Evolutionary conservation across 2,797 vertebrate species (phyloP).

Genomic region (Periophthalmus magnuspinnatus): DNA sequence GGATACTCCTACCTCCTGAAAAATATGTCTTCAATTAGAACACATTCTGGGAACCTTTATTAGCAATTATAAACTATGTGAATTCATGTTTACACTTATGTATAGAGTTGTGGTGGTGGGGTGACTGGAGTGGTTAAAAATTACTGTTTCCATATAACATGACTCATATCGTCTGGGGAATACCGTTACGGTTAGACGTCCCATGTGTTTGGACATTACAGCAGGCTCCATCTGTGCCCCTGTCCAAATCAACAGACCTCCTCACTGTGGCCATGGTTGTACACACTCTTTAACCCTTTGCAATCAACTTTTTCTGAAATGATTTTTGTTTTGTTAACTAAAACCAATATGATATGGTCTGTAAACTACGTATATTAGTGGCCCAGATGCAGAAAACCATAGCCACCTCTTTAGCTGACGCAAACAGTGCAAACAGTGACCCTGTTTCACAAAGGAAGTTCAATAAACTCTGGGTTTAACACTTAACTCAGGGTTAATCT

Average conservation of each 20-base stretch:
- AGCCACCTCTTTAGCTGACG: too few relatives aligned
- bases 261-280: not conserved
- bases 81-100: too few relatives aligned
- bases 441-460: too few relatives aligned
- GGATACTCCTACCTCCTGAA: constrained; percentile 50
- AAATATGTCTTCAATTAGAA: not conserved
- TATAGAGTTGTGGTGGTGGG: too few relatives aligned
- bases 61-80: too few relatives aligned
- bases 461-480: too few relatives aligned
- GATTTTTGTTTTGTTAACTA: not conserved
- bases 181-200: not conserved
- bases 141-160: not conserved
- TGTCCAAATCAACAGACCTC: not conserved
- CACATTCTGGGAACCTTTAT: not conserved
- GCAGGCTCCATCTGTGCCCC: not conserved
- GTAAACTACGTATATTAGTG: too few relatives aligned
- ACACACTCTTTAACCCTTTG: not conserved
- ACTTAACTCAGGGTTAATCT: too few relatives aligned
- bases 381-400: too few relatives aligned
- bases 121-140: too few relatives aligned
- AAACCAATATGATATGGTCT: too few relatives aligned
- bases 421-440: too few relatives aligned
- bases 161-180: not conserved
- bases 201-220: not conserved
- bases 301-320: not conserved